Conservation (phyloP, 2,888 invertebrate genomes). For the Lingula anatina region DNA sequence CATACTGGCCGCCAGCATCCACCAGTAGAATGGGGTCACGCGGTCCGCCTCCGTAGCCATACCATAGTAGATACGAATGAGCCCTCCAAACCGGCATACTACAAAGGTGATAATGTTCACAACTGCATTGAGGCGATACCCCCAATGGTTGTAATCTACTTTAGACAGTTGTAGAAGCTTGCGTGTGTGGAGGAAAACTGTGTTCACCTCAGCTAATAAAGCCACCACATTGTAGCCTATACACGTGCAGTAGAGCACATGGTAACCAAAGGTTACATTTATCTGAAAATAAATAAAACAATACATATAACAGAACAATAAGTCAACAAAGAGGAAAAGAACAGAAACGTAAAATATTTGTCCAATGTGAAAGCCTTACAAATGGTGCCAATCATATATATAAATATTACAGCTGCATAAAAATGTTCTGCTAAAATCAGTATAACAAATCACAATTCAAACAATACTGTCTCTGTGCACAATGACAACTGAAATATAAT, state of each 20-base stretch:
- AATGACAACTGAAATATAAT: too few relatives aligned
- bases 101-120: slow-evolving; percentile 43
- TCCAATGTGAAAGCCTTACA: too few relatives aligned
- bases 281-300: slow-evolving; percentile 27
- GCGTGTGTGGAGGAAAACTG: slow-evolving; percentile 47
- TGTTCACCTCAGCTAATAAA: slow-evolving; percentile 47
- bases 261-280: slow-evolving; percentile 42
- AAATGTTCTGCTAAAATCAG: too few relatives aligned
- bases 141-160: slow-evolving; percentile 23
- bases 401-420: too few relatives aligned
- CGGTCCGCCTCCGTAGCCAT: slow-evolving; percentile 23
- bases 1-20: slow-evolving; percentile 25
- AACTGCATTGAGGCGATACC: slow-evolving; percentile 30
- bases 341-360: too few relatives aligned
- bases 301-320: neutral
- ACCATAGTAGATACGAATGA: slow-evolving; percentile 26
- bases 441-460: too few relatives aligned
- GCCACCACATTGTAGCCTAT: slow-evolving; percentile 45
- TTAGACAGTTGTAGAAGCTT: slow-evolving; percentile 47
- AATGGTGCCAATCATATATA: too few relatives aligned
- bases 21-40: slow-evolving; percentile 26
- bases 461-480: too few relatives aligned
- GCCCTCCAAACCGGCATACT: slow-evolving; percentile 30
- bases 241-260: slow-evolving; percentile 31
- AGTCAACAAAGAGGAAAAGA: too few relatives aligned